These are phyloP conservation scores for Aulostomus chinensis DNA, from an alignment of 2,797 vertebrate species.

Conservation along the genomic window DNA sequence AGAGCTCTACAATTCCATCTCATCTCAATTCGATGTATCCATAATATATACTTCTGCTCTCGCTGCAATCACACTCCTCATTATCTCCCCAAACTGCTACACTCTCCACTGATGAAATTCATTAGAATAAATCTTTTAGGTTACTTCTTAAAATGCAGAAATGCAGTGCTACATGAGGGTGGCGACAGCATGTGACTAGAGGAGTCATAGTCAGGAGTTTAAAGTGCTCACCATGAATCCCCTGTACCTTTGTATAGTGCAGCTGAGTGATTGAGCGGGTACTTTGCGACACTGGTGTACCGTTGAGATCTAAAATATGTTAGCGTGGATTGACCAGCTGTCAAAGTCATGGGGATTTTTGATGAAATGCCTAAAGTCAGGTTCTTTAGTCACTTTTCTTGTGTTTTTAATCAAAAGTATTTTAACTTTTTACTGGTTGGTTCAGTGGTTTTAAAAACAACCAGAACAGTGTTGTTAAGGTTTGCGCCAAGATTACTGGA, in stretches of 20 bases:
- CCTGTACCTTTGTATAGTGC: neutral
- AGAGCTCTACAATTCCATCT: slow-evolving; percentile 6
- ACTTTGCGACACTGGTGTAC: too few relatives aligned
- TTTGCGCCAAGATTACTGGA: too few relatives aligned
- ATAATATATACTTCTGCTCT: slow-evolving; percentile 30
- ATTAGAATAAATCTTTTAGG: slow-evolving; percentile 51
- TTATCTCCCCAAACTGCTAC: slow-evolving; percentile 34
- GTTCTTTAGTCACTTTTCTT: too few relatives aligned
- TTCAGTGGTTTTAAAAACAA: too few relatives aligned
- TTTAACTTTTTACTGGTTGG: too few relatives aligned
- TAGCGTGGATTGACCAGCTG: too few relatives aligned
- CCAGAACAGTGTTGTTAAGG: too few relatives aligned
- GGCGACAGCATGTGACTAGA: slow-evolving; percentile 24
- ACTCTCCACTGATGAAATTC: slow-evolving; percentile 42
- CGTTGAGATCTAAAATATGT: too few relatives aligned
- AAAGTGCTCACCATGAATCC: slow-evolving; percentile 17
- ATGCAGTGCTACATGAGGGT: slow-evolving; percentile 13
- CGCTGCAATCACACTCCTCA: slow-evolving; percentile 12
- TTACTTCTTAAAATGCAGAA: slow-evolving; percentile 21
- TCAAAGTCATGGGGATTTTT: too few relatives aligned
- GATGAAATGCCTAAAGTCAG: too few relatives aligned
- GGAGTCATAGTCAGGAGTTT: slow-evolving; percentile 22
- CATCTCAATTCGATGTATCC: slow-evolving; percentile 14
- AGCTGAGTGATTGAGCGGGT: too few relatives aligned
- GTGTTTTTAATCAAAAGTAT: too few relatives aligned